Evolutionary conservation across 2,797 vertebrate genomes (phyloP).

Genomic region (Gila robusta): DNA sequence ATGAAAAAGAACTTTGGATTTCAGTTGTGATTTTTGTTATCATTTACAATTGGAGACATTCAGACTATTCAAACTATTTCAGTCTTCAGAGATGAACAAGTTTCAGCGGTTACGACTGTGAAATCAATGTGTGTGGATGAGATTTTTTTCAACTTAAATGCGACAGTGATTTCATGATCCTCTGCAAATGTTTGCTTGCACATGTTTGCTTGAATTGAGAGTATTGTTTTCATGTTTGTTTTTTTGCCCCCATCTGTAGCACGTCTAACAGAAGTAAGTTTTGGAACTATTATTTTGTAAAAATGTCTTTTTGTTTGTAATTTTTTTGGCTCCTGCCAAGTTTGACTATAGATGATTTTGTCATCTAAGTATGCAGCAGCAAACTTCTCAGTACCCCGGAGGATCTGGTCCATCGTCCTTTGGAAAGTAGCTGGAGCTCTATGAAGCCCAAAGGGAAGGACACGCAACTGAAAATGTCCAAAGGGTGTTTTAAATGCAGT

Average conservation of each 20-base stretch:
- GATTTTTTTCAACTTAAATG: background rate
- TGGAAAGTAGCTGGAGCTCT: too few species aligned
- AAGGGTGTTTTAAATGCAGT: too few species aligned
- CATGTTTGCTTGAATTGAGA: slow-evolving; percentile 10
- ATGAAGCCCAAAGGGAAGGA: too few species aligned
- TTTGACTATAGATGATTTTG: too few species aligned
- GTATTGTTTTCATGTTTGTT: background rate
- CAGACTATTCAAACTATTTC: slow-evolving; percentile 37
- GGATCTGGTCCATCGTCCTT: too few species aligned
- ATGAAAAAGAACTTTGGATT: slow-evolving; percentile 55
- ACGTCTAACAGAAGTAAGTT: slow-evolving; percentile 21
- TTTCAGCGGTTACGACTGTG: background rate
- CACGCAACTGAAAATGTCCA: too few species aligned
- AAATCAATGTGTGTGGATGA: slow-evolving; percentile 1
- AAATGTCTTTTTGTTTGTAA: background rate
- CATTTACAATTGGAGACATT: slow-evolving; percentile 35
- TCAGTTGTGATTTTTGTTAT: slow-evolving; percentile 31
- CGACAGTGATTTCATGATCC: slow-evolving; percentile 19
- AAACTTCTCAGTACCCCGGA: too few species aligned
- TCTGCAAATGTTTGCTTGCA: slow-evolving; percentile 31
- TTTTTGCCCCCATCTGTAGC: slow-evolving; percentile 10
- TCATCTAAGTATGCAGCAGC: too few species aligned
- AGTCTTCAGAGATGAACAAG: slow-evolving; percentile 2
- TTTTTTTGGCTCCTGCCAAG: too few species aligned
- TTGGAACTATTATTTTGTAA: slow-evolving; percentile 9